A percentile compares a stretch with the other conserved stretches of the same genome.
These are phyloP conservation scores for Hemistola chrysoprasaria DNA, from an alignment of 2,888 invertebrate genomes.

Conservation along the genomic window DNA sequence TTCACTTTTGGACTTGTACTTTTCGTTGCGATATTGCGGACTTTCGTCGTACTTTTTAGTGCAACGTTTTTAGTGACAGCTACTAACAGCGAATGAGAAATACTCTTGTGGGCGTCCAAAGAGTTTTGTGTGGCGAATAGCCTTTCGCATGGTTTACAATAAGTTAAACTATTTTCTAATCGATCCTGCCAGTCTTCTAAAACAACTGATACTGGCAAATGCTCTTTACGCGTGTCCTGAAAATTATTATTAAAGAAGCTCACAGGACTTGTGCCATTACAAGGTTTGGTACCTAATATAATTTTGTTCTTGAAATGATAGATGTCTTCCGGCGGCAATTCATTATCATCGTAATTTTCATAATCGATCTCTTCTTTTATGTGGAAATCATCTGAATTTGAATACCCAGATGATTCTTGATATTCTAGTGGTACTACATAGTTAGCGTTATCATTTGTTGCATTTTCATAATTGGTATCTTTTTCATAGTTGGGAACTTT, in stretches of 20 bases:
- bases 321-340: conserved; percentile 14
- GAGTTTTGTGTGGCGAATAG: conserved; percentile 51
- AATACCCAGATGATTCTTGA: too few species aligned
- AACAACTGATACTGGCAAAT: conserved; percentile 24
- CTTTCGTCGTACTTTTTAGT: conserved; percentile 28
- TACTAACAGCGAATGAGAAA: conserved; percentile 47
- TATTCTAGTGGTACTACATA: too few species aligned
- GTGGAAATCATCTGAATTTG: conserved; percentile 1
- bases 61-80: conserved; percentile 33
- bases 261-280: conserved; percentile 1
- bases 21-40: conserved; percentile 4
- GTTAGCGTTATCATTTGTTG: too few species aligned
- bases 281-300: conserved; percentile 39
- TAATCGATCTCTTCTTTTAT: conserved; percentile 23
- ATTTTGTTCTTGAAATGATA: conserved; percentile 32
- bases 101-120: conserved; percentile 51
- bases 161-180: conserved; percentile 37
- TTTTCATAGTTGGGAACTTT: too few species aligned
- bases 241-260: too few species aligned
- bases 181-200: conserved; percentile 45
- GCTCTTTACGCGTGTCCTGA: conserved; percentile 5
- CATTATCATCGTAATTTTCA: conserved; percentile 2
- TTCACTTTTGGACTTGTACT: conserved; percentile 1
- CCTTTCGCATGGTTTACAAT: conserved; percentile 43
- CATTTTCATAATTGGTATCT: too few species aligned